Percentiles rank a stretch among this genome's conserved stretches.
These are phyloP conservation scores for Venusia cambrica DNA, from an alignment of 2,888 invertebrate species.

Conservation along the genomic window DNA sequence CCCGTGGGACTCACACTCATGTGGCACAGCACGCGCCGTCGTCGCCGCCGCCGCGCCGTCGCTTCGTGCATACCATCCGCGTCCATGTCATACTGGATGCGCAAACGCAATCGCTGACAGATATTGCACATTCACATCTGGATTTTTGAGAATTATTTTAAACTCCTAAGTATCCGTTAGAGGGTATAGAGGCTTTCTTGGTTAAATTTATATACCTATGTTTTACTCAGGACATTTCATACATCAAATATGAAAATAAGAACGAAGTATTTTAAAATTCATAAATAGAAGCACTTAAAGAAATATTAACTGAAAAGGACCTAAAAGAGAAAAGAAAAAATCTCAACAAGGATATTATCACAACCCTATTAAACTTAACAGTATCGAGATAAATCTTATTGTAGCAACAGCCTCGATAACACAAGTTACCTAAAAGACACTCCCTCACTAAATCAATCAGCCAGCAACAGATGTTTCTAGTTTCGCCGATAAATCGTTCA, in stretches of 20 bases:
- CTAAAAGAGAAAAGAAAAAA: too few species aligned
- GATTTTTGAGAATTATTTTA: slow-evolving; percentile 24
- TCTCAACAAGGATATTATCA: too few species aligned
- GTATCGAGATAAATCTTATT: slow-evolving; percentile 26
- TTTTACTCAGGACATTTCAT: too few species aligned
- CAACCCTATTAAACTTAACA: too few species aligned
- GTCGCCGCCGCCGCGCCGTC: too few species aligned
- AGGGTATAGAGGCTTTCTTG: too few species aligned
- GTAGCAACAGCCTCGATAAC: slow-evolving; percentile 23
- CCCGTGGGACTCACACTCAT: slow-evolving; percentile 57
- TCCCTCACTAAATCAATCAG: slow-evolving; percentile 47
- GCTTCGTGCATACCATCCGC: slow-evolving; percentile 42
- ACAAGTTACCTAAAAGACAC: slow-evolving; percentile 35
- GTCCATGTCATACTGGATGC: slow-evolving; percentile 45
- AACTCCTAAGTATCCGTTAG: too few species aligned
- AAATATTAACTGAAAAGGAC: too few species aligned
- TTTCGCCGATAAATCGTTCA: slow-evolving; percentile 66
- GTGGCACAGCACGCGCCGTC: slow-evolving; percentile 44
- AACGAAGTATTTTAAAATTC: too few species aligned
- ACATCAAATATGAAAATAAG: not conserved
- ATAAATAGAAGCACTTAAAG: too few species aligned
- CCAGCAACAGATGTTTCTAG: slow-evolving; percentile 41
- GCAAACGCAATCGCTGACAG: slow-evolving; percentile 49
- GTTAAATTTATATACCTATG: too few species aligned
- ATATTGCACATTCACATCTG: slow-evolving; percentile 53